These are phyloP conservation scores for Phaedon cochleariae DNA, from an alignment of 2,888 invertebrate genomes.

Conservation along the genomic window DNA sequence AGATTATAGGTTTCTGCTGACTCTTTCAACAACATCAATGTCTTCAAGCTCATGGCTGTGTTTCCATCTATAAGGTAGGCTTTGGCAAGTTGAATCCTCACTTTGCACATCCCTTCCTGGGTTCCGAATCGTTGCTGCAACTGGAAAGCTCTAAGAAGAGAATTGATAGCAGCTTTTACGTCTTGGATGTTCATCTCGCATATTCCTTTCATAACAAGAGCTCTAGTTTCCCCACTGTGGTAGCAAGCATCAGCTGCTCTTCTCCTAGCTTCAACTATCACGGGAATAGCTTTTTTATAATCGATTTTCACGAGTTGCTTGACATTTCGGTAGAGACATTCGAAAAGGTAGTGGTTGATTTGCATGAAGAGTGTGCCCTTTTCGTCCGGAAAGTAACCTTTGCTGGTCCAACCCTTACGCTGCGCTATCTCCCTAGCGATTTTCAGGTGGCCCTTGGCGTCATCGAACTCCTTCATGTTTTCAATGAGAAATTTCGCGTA, in stretches of 20 bases:
- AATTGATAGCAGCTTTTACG: constrained; percentile 63
- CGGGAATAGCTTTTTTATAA: constrained; percentile 61
- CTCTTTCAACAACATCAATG: constrained; percentile 35
- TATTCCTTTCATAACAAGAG: constrained; percentile 66
- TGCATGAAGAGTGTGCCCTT: constrained; percentile 61
- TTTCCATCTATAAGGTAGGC: constrained; percentile 60
- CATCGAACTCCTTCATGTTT: constrained; percentile 61
- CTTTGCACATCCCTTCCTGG: constrained; percentile 64
- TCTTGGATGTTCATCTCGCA: constrained; percentile 65
- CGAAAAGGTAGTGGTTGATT: constrained; percentile 62
- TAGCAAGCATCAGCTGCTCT: constrained; percentile 65
- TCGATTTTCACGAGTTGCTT: constrained; percentile 58
- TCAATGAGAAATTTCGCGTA: constrained; percentile 66
- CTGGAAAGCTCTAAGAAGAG: constrained; percentile 63
- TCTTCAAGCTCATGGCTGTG: constrained; percentile 44
- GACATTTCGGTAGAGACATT: constrained; percentile 60
- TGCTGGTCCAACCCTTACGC: constrained; percentile 60
- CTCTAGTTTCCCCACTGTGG: constrained; percentile 63
- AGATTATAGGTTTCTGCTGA: constrained; percentile 44
- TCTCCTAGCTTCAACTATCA: constrained; percentile 65
- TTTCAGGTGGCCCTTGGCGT: constrained; percentile 48
- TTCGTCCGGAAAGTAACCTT: constrained; percentile 44
- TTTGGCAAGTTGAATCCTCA: constrained; percentile 65
- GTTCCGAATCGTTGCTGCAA: constrained; percentile 60
- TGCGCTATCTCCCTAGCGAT: constrained; percentile 46